phyloP scores from a whole-genome alignment of 2,888 invertebrate genomes.

The Megamerina dolium region DNA sequence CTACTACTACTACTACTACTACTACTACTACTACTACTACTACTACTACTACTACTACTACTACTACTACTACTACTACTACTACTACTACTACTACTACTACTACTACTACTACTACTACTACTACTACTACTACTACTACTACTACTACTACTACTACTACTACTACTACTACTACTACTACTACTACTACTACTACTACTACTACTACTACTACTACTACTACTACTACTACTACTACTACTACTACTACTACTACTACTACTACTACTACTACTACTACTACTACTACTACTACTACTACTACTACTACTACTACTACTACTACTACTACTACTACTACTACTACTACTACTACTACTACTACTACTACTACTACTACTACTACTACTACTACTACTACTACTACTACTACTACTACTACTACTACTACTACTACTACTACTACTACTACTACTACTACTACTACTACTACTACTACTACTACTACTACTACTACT shows the following conservation, averaged over 20 bases:
- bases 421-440: conserved; percentile 1
- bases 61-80: too few relatives aligned
- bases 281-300: conserved; percentile 1
- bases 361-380: background rate
- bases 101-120: too few relatives aligned
- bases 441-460: background rate
- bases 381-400: background rate
- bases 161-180: background rate
- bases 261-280: background rate
- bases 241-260: conserved; percentile 1
- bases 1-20: background rate
- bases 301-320: conserved; percentile 1
- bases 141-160: background rate
- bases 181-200: conserved; percentile 1
- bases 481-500: background rate
- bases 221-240: conserved; percentile 1
- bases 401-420: conserved; percentile 1
- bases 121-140: background rate
- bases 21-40: background rate
- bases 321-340: background rate
- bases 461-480: background rate
- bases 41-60: background rate
- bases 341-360: conserved; percentile 1
- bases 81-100: background rate
- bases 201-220: background rate